Base-by-base conservation (phyloP, 1,140 invertebrate genomes). In the Caenorhabditis brenneri region DNA sequence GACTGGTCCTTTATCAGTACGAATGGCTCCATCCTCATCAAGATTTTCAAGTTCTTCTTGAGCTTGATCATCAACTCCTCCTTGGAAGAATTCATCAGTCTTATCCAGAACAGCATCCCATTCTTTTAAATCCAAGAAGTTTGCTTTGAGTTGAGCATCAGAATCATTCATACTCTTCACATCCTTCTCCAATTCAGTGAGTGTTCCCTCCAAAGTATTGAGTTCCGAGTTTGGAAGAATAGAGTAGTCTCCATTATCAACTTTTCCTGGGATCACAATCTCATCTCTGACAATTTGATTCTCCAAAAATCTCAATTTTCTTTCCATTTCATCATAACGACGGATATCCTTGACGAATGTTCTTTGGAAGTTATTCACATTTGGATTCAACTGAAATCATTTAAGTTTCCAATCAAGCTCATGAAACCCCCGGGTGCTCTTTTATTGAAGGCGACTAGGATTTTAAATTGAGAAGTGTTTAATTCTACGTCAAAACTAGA, bases 291-390 rank as follows among this genome's bases (percentile, higher is more conserved):
- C 80, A 53, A 90, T 88, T 83, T 90, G 90, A 12, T 39, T 80
- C 46, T 90, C 90, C 78, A 90, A 80, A 84, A 91, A 90, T 80
- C 89, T 93, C 53, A 97, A 93, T 91, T 96, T 96, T 49, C 96
- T 93, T 91, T 97, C 95, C 94, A 97, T 95, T 91, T 97, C 96
- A 91, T 96, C 95, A 90, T 95, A 96, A 86, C 95, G 93, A 79
- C 95, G 93, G 24, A 96, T 95, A 91, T 96, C 95, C 87, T 94
- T 94, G 10, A 96, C 95, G 91, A 96, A 96, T 91, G 96, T 96
- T 74, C 95, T 92, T 93, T 96, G 95, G 89, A 96, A 96, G 27
- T 94, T 94, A 91, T 95, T 96, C 33, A 95, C 94, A 84, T 94
- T 94, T 46, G 93, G 92, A 91, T 96, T 96, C 65, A 91, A 82